These are phyloP conservation scores for Dasysyrphus albostriatus DNA, from an alignment of 2,888 invertebrate species.

Conservation along the genomic window DNA sequence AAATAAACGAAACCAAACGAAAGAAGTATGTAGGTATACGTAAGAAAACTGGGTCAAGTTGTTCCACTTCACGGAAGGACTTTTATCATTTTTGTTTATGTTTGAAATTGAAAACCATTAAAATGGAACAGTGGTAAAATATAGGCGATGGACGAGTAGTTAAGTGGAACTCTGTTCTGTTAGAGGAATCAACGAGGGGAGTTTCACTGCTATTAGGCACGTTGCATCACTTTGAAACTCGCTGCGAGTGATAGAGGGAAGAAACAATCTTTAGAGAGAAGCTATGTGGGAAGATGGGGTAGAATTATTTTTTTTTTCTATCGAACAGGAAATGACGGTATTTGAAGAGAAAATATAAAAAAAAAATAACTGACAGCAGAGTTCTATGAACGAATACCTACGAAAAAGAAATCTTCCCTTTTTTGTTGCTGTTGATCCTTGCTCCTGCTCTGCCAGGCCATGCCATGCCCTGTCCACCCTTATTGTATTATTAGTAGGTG, in stretches of 20 bases:
- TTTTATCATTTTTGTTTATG: slow-evolving; percentile 74
- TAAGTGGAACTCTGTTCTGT: slow-evolving; percentile 23
- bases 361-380: slow-evolving; percentile 64
- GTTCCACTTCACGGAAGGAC: slow-evolving; percentile 74
- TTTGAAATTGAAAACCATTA: slow-evolving; percentile 76
- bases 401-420: not conserved
- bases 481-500: slow-evolving; percentile 51
- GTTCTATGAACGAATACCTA: slow-evolving; percentile 45
- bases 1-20: slow-evolving; percentile 28
- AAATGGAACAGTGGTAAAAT: slow-evolving; percentile 65
- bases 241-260: not conserved
- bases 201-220: not conserved
- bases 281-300: slow-evolving; percentile 27
- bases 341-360: slow-evolving; percentile 64
- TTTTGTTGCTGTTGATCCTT: slow-evolving; percentile 7
- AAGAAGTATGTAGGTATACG: not conserved
- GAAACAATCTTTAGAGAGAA: slow-evolving; percentile 42
- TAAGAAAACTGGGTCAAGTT: slow-evolving; percentile 73
- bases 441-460: not conserved
- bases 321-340: slow-evolving; percentile 72
- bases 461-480: slow-evolving; percentile 23
- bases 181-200: slow-evolving; percentile 3
- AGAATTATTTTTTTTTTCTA: slow-evolving; percentile 57
- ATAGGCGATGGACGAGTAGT: slow-evolving; percentile 35
- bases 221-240: slow-evolving; percentile 30